These are phyloP conservation scores for Myopa testacea DNA, from an alignment of 2,888 invertebrate species.

Conservation along the genomic window DNA sequence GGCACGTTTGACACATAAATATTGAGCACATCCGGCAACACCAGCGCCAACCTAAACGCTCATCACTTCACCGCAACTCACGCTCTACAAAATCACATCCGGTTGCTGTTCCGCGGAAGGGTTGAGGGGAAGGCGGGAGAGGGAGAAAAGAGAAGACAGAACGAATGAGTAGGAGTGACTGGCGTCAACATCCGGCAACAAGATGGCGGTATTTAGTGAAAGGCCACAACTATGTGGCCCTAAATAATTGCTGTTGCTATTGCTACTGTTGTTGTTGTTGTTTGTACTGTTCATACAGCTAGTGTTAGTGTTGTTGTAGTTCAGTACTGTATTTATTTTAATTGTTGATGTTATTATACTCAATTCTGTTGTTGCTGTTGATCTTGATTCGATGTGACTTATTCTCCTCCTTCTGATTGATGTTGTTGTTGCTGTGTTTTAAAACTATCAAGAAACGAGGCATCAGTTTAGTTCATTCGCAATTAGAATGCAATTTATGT, in stretches of 20 bases:
- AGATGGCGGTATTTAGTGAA: not conserved
- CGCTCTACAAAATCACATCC: not conserved
- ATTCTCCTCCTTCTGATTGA: too few species aligned
- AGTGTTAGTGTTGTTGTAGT: not conserved
- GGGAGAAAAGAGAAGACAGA: not conserved
- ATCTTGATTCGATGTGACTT: too few species aligned
- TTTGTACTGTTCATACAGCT: not conserved
- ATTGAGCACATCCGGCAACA: constrained; percentile 23
- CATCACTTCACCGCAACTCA: not conserved
- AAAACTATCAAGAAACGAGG: not conserved
- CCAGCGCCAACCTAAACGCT: not conserved
- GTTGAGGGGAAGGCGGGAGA: not conserved
- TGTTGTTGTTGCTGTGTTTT: not conserved
- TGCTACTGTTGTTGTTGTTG: not conserved
- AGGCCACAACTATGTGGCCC: not conserved
- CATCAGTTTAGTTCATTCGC: not conserved
- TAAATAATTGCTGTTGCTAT: not conserved
- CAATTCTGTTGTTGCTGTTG: too few species aligned
- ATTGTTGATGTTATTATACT: too few species aligned
- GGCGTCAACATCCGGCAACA: not conserved
- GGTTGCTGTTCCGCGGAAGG: not conserved
- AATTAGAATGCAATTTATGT: not conserved
- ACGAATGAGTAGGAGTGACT: not conserved
- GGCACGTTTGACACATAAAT: constrained; percentile 37
- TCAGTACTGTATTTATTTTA: not conserved